Evolutionary conservation across 2,888 invertebrate genomes (phyloP).

Genomic region (Chaitophorus viminalis): DNA sequence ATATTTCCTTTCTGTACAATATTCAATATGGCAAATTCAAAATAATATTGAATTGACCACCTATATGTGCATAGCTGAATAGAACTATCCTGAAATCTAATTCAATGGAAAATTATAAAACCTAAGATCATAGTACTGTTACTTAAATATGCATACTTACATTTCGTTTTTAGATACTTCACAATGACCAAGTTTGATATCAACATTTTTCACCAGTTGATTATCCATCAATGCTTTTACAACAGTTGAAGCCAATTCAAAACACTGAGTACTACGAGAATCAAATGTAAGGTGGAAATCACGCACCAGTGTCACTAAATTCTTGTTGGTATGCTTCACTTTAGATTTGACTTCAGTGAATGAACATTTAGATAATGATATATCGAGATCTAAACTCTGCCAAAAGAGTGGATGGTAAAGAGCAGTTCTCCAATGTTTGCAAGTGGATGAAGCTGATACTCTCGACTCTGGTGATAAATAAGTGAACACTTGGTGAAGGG

Average conservation of each 20-base stretch:
- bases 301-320: conserved; percentile 68
- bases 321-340: conserved; percentile 64
- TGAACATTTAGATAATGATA: conserved; percentile 63
- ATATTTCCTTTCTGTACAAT: conserved; percentile 46
- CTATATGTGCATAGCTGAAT: background rate
- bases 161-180: conserved; percentile 18
- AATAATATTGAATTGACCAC: conserved; percentile 34
- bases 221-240: conserved; percentile 49
- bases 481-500: conserved; percentile 68
- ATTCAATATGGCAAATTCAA: conserved; percentile 46
- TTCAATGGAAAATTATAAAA: background rate
- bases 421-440: conserved; percentile 71
- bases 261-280: conserved; percentile 66
- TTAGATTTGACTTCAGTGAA: conserved; percentile 47
- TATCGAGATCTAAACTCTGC: conserved; percentile 68
- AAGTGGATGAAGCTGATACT: conserved; percentile 70
- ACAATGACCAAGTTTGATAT: conserved; percentile 17
- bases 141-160: conserved; percentile 1
- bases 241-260: conserved; percentile 37
- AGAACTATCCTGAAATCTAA: conserved; percentile 39
- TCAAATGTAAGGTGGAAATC: conserved; percentile 68
- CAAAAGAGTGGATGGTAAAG: conserved; percentile 69
- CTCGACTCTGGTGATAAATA: conserved; percentile 69
- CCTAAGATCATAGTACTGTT: background rate
- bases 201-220: conserved; percentile 48